Base-by-base conservation (phyloP, 2,797 vertebrate genomes). In the Siniperca undulata region DNA sequence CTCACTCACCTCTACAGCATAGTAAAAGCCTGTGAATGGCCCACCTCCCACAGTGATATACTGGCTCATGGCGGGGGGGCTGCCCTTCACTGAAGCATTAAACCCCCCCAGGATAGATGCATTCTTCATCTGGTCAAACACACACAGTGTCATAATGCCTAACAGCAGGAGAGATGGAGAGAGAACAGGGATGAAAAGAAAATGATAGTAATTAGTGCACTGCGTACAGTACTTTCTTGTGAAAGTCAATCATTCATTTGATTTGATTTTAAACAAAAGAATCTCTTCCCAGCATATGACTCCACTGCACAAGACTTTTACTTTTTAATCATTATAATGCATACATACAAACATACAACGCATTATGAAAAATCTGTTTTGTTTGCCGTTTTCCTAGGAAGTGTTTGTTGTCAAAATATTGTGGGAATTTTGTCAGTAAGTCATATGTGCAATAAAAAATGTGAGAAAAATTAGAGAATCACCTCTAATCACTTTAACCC, bases 51-150 rank as follows among this genome's bases (percentile, higher is more conserved):
- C 98, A 11, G 98, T 97, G 86, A 99, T 95, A 71, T 98, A 99
- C 92, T 99, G 98, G 88, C 97, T 98, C 98, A 99, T 99, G 84
- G 98, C 97, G 0, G 99, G 99, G 20, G 97, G 98, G 84, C 95
- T 99, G 90, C 97, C 98, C 88, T 99, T 99, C 84, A 99, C 97
- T 0, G 98, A 93, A 52, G 98, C 98, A 73, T 97, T 97, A 90
- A 97, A 99, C 53, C 98, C 99, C 27, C 99, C 99, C 79, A 99
- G 95, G 87, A 96, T 92, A 60, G 99, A 99, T 30, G 98, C 98
- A 59, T 98, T 99, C 96, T 97, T 99, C 99, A 99, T 98, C 94
- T 99, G 99, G 94, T 99, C 98, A 89, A 99, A 99, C 75, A 98
- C 97, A 78, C 96, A 98, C 73, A 99, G 95, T 2, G 97, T 98